Base-by-base conservation (phyloP, 2,888 invertebrate genomes). In the Thelaira solivaga region DNA sequence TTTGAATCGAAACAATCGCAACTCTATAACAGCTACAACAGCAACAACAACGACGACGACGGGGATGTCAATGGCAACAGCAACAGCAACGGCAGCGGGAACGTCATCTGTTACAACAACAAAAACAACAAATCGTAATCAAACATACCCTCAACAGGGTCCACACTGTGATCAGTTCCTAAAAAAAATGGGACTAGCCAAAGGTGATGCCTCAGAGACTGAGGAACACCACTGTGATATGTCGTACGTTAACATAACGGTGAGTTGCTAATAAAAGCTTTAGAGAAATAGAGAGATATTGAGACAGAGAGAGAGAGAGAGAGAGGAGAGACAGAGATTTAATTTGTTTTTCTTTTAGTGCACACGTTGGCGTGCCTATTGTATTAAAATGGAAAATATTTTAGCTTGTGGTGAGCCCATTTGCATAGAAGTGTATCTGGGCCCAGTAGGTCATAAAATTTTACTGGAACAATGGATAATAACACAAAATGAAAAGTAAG, bases 111-210 rank as follows among this genome's bases (percentile, higher is more conserved):
- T 80, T 8, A 36, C 76, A 26, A 74, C 68, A 34, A 43, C 71
- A 10, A 10, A 16, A 5, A 34, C 76, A 49, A 64, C 80, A 36
- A 53, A 81, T 78, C 69, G 73, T 49, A 74, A 80, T 71, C 78
- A 69, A 69, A 82, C 82, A 76, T 81, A 85, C 81, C 87, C 88
- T 71, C 88, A 87, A 62, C 88, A 88, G 81, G 89, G 89, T 82
- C 89, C 89, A 82, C 89, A 89, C 85, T 89, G 89, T 87, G 89
- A 89, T 86, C 87, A 88, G 84, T 89, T 89, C 85, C 87, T 89
- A 83, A 88, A 85, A 76, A 89, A 89, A 83, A 86, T 89, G 84
- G 89, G 89, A 62, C 84, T 89, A 74, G 84, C 86, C 82, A 88
- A 88, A 82, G 85, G 86, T 80, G 87, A 88, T 68, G 83, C 84